Evolutionary conservation across 2,888 invertebrate genomes (phyloP).

Genomic region (Podabrus alpinus): DNA sequence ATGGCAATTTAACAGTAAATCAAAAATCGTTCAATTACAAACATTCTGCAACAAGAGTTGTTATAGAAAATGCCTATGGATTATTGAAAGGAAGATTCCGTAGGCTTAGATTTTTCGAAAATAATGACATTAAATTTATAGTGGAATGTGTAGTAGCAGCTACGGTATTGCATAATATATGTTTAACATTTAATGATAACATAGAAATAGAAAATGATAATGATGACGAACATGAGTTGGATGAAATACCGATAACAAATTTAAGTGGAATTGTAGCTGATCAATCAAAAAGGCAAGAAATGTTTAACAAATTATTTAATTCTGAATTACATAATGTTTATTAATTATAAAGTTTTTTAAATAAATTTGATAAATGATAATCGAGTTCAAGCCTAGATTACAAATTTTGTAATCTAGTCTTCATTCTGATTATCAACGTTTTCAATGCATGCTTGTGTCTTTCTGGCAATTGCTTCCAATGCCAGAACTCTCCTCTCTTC

Average conservation of each 20-base stretch:
- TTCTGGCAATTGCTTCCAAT: too few relatives aligned
- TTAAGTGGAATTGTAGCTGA: too few relatives aligned
- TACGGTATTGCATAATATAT: constrained; percentile 25
- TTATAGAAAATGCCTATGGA: constrained; percentile 42
- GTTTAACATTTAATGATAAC: constrained; percentile 12
- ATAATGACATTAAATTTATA: not conserved
- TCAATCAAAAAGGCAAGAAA: not conserved
- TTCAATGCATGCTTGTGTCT: too few relatives aligned
- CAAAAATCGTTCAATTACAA: constrained; percentile 41
- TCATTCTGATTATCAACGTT: too few relatives aligned
- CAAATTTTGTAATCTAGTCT: too few relatives aligned
- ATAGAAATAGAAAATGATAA: constrained; percentile 1
- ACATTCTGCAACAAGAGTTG: constrained; percentile 37
- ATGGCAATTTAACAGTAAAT: constrained; percentile 36
- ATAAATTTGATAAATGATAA: too few relatives aligned
- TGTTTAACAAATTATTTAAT: not conserved
- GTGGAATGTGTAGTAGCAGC: constrained; percentile 8
- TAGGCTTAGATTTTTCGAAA: not conserved
- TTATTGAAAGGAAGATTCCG: constrained; percentile 42
- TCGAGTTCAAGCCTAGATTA: too few relatives aligned
- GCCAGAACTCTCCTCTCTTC: too few relatives aligned
- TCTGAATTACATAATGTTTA: not conserved
- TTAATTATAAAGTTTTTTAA: not conserved
- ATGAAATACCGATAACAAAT: too few relatives aligned
- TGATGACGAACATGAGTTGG: not conserved